Base-by-base conservation (phyloP, 2,113 vertebrate genomes). In the Labeo catla region DNA sequence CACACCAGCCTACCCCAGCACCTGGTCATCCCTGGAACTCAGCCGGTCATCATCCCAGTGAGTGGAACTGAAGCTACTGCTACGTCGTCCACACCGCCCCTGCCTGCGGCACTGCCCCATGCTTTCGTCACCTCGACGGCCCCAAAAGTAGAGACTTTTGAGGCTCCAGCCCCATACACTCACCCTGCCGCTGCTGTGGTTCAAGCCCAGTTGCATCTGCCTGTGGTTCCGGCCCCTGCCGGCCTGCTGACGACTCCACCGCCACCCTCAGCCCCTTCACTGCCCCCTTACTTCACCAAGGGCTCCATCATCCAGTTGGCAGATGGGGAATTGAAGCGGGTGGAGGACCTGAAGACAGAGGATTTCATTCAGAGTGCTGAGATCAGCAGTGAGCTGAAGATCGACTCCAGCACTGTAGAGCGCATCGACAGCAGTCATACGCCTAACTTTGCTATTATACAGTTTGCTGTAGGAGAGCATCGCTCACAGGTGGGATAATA, bases 291-390 rank as follows among this genome's bases (percentile, higher is more conserved):
- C 91, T 99, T 99, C 93, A 96, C 97, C 93, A 98, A 97, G 95
- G 98, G 98, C 89, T 99, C 98, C 1, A 99, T 99, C 93, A 99
- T 99, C 93, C 98, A 98, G 93, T 88, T 99, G 94, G 98, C 98
- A 78, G 96, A 98, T 0, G 98, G 98, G 21, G 98, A 99, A 91
- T 96, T 99, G 88, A 99, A 99, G 91, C 97, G 97, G 3, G 98
- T 99, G 84, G 98, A 99, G 94, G 98, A 99, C 91, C 93, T 99
- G 79, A 99, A 98, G 93, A 99, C 98, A 0, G 98, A 99, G 90
- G 98, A 99, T 94, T 99, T 99, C 95, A 98, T 99, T 86, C 98
- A 99, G 95, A 99, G 98, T 0, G 98, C 98, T 0, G 98, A 99
- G 92, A 98, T 99, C 73, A 99, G 98, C 95, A 97, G 90, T 0